phyloP scores from a whole-genome alignment of 2,888 invertebrate species.

The Torymus tubicola region DNA sequence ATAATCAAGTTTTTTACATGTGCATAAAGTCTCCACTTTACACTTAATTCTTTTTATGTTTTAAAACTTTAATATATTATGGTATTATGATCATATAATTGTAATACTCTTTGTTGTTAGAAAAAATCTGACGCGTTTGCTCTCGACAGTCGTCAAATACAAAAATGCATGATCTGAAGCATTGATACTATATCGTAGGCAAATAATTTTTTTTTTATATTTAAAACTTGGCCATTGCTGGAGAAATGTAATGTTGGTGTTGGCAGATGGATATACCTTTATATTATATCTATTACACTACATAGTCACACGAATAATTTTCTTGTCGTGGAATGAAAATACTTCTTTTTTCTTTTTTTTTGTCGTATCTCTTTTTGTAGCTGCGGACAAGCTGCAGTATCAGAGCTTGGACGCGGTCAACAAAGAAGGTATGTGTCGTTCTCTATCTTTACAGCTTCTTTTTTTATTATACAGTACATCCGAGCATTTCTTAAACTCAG shows the following conservation, averaged over 20 bases:
- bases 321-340: constrained; percentile 37
- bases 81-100: too few relatives aligned
- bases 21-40: too few relatives aligned
- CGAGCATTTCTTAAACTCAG: constrained; percentile 6
- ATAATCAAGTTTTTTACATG: too few relatives aligned
- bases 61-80: too few relatives aligned
- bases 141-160: neutral
- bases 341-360: constrained; percentile 59
- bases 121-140: neutral
- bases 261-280: neutral
- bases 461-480: constrained; percentile 19
- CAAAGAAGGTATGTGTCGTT: constrained; percentile 80
- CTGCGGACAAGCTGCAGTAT: constrained; percentile 80
- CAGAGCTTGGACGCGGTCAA: constrained; percentile 83
- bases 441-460: constrained; percentile 17
- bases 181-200: neutral
- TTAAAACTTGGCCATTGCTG: neutral
- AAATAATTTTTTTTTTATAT: neutral
- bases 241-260: constrained; percentile 8
- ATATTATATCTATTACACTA: neutral
- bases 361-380: constrained; percentile 75
- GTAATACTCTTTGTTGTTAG: constrained; percentile 1
- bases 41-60: too few relatives aligned
- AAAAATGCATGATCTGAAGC: constrained; percentile 1
- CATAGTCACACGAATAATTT: constrained; percentile 4